Percentiles rank a stretch among this genome's conserved stretches.
Evolutionary conservation across 2,113 vertebrate species (phyloP).

Genomic region (Oenanthe oenanthe): DNA sequence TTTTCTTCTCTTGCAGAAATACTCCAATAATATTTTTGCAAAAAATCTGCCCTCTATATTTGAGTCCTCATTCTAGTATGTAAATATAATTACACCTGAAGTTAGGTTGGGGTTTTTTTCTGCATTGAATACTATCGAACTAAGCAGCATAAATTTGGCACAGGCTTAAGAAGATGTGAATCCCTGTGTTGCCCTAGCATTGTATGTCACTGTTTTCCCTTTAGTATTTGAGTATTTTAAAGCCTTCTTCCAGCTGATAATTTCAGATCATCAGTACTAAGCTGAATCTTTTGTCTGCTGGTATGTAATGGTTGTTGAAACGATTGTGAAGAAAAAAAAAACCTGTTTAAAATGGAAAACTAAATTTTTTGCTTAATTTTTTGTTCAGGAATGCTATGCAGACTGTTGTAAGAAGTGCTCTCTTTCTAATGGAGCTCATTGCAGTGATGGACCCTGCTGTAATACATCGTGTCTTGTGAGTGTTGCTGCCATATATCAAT

Average conservation of each 20-base stretch:
- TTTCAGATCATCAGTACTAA: not conserved
- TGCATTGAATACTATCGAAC: not conserved
- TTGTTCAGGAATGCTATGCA: constrained; percentile 89
- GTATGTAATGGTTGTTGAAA: not conserved
- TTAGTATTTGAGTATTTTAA: not conserved
- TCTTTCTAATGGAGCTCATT: constrained; percentile 94
- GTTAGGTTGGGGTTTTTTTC: not conserved
- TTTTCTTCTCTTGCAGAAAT: not conserved
- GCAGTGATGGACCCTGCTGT: constrained; percentile 96
- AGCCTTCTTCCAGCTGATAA: not conserved
- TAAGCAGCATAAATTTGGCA: not conserved
- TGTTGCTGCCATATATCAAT: not conserved
- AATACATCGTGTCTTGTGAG: constrained; percentile 90
- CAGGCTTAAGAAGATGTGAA: not conserved
- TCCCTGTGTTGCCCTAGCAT: not conserved
- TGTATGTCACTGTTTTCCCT: not conserved
- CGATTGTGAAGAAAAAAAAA: not conserved
- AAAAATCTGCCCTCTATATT: not conserved
- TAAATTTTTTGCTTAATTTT: not conserved
- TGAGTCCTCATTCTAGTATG: not conserved
- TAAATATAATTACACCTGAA: not conserved
- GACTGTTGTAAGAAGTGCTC: constrained; percentile 98
- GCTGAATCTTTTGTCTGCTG: not conserved
- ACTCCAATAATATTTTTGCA: not conserved
- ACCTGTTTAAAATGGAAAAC: not conserved